Evolutionary conservation across 2,888 invertebrate species (phyloP), one percentile per base, ranked within the genome.

Genomic region (Cataglyphis albicans): DNA sequence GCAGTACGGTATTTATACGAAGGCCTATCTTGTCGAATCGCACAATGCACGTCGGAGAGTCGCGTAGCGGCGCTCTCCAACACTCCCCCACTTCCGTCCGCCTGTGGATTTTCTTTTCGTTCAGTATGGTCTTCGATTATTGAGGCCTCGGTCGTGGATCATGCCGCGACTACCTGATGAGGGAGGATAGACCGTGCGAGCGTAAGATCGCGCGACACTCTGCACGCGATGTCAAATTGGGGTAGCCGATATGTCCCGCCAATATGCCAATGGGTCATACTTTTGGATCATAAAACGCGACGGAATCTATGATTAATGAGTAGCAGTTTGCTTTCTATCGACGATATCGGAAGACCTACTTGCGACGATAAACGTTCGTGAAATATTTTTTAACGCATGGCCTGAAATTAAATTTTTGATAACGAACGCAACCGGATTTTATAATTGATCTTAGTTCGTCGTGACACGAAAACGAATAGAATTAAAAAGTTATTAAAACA

Each of bases 61-160:
- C 70, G 70, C 80, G 59, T 83, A 84, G 84, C 78, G 81, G 80
- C 76, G 85, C 81, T 83, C 85, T 83, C 87, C 70, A 73, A 85
- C 82, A 67, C 88, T 65, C 76, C 89, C 91, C 93, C 90, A 91
- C 92, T 89, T 91, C 86, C 75, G 55, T 78, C 82, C 84, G 81
- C 82, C 88, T 87, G 90, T 91, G 91, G 93, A 94, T 94, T 94
- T 94, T 94, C 94, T 94, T 94, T 94, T 94, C 94, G 92, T 94
- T 94, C 93, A 91, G 93, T 93, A 93, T 93, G 93, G 93, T 92
- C 91, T 94, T 94, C 94, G 93, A 94, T 94, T 93, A 94, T 94
- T 93, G 94, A 94, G 94, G 94, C 92, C 94, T 94, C 92, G 87
- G 87, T 7, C 67, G 15, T 83, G 89, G 70, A 81, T 87, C 93